Percentiles rank a stretch among this genome's conserved stretches.
These are phyloP conservation scores for Strigamia transsilvanica DNA, from an alignment of 2,888 invertebrate genomes.

Conservation along the genomic window DNA sequence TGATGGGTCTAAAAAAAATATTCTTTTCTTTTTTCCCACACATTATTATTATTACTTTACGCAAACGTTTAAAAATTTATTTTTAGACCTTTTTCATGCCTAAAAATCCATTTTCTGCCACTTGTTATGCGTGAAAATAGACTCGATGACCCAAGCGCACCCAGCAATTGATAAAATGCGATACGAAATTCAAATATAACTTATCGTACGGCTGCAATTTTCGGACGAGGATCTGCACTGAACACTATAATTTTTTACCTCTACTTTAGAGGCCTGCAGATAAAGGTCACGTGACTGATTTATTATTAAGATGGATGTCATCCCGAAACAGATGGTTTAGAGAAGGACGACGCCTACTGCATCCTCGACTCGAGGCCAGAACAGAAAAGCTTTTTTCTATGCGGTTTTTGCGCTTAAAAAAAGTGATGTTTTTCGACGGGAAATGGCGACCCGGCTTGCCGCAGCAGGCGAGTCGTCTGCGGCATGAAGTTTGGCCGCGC, in stretches of 20 bases:
- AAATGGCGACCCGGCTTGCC: no score
- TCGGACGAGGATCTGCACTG: no score
- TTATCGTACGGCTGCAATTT: no score
- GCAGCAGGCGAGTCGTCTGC: no score
- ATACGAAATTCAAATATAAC: neutral
- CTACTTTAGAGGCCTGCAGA: neutral
- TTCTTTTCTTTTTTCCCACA: no score
- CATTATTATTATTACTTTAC: no score
- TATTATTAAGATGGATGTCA: slow-evolving; percentile 46
- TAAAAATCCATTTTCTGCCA: neutral
- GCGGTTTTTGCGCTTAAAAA: neutral
- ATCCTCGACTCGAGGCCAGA: slow-evolving; percentile 40
- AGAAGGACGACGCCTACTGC: slow-evolving; percentile 46
- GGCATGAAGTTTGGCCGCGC: no score
- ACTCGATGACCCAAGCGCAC: neutral
- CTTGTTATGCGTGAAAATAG: neutral
- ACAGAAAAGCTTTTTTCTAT: neutral
- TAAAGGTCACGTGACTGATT: slow-evolving; percentile 21
- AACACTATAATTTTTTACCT: no score
- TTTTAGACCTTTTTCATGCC: neutral
- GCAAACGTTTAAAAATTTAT: no score
- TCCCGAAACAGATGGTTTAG: slow-evolving; percentile 35
- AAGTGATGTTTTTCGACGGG: neutral
- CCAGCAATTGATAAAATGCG: neutral
- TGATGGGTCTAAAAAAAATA: no score